Base-by-base conservation (phyloP, 1,140 invertebrate species). In the Drosophila ohnishii region DNA sequence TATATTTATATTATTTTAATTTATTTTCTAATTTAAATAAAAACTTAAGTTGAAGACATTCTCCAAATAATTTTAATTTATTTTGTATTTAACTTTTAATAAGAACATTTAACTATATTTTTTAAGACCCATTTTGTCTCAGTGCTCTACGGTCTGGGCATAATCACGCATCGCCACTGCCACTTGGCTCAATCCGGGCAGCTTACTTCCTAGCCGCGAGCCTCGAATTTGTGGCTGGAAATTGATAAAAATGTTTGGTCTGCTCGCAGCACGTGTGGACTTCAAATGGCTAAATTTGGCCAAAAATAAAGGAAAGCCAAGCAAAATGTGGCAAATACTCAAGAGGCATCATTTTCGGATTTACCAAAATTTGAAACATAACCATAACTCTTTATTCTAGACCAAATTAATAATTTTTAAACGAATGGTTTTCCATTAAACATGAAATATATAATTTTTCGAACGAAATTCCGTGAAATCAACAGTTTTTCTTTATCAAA, bases 161-260 rank as follows among this genome's bases (percentile, higher is more conserved):
- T 86, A 81, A 78, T 66, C 83, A 82, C 48, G 78, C 57, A 40
- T 40, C 59, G 35, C 47, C 80, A 50, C 32, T 60, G 65, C 75
- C 83, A 86, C 82, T 85, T 85, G 85, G 61, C 70, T 75, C 75
- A 86, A 86, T 78, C 75, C 83, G 45, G 35, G 40, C 70, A 75
- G 83, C 78, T 87, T 86, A 86, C 62, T 58, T 40, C 19, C 13
- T 58, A 61, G 72, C 67, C 64, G 32, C 16, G 51, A 40, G 78
- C 50, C 25, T 60, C 22, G 47, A 28, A 22, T 44, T 48, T 44
- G 47, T 40, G 53, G 37, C 30, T 72, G 48, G 51, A 81, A 86
- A 86, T 86, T 86, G 82, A 86, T 82, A 87, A 82, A 79, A 86
- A 75, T 78, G 35, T 67, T 72, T 62, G 60, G 62, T 45, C 51